These are phyloP conservation scores for Brachionus asplanchnoidis DNA, from an alignment of 1,140 invertebrate genomes.

Conservation along the genomic window DNA sequence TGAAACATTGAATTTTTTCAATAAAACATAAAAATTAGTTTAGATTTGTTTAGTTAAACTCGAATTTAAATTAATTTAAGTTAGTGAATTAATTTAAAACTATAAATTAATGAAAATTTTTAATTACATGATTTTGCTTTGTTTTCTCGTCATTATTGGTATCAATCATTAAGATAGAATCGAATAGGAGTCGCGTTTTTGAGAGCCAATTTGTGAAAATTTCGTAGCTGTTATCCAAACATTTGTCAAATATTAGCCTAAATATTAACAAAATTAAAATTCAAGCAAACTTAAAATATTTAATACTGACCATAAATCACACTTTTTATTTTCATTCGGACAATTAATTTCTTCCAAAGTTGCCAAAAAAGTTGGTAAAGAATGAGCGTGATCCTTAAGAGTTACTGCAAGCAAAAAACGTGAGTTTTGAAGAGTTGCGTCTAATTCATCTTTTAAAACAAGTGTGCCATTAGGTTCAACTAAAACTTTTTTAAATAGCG, in stretches of 20 bases:
- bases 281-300: background rate
- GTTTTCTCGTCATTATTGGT: background rate
- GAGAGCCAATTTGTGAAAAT: background rate
- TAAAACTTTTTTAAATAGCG: background rate
- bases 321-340: background rate
- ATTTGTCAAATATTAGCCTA: constrained; percentile 12
- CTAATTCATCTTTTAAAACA: background rate
- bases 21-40: too few relatives aligned
- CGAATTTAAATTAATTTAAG: too few relatives aligned
- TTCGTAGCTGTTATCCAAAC: constrained; percentile 9
- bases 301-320: background rate
- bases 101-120: background rate
- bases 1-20: too few relatives aligned
- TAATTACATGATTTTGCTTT: constrained; percentile 6
- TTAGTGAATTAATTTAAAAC: background rate
- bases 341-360: background rate
- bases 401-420: background rate
- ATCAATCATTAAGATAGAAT: background rate
- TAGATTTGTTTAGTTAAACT: too few relatives aligned
- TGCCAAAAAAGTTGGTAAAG: constrained; percentile 16
- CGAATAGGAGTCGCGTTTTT: background rate
- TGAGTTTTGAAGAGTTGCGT: background rate
- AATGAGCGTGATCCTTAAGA: background rate
- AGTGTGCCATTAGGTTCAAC: background rate
- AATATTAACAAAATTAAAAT: background rate